These are phyloP conservation scores for Betta splendens DNA, from an alignment of 2,797 vertebrate species.

Conservation along the genomic window DNA sequence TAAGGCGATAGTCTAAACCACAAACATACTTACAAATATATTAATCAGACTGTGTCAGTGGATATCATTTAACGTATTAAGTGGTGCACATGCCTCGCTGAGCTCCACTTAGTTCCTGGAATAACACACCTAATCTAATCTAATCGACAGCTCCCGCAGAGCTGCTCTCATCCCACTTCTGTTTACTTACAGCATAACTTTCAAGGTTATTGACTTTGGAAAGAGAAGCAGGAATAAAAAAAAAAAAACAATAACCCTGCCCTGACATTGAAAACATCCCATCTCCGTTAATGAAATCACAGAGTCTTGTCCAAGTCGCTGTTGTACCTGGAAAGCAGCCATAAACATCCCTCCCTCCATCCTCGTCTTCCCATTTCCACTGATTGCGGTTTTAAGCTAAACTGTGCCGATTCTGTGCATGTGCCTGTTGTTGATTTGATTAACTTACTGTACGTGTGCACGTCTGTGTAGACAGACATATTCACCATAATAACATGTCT, in stretches of 20 bases:
- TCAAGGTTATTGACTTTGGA: slow-evolving; percentile 67
- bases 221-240: neutral
- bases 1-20: neutral
- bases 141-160: slow-evolving; percentile 18
- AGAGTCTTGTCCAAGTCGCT: slow-evolving; percentile 59
- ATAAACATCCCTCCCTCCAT: slow-evolving; percentile 40
- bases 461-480: no score
- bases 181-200: slow-evolving; percentile 54
- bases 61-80: slow-evolving; percentile 17
- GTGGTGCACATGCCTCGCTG: neutral
- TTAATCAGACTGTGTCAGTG: neutral
- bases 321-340: slow-evolving; percentile 61
- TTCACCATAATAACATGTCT: no score
- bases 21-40: slow-evolving; percentile 9
- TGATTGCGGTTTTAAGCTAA: neutral
- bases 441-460: no score
- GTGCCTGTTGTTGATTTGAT: no score
- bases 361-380: slow-evolving; percentile 6
- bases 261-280: slow-evolving; percentile 44
- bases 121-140: slow-evolving; percentile 37
- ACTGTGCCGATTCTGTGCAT: neutral
- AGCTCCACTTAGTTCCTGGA: neutral
- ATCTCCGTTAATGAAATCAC: slow-evolving; percentile 71
- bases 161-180: neutral
- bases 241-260: neutral